These are phyloP conservation scores for Lates japonicus DNA, from an alignment of 2,797 vertebrate genomes.

Conservation along the genomic window DNA sequence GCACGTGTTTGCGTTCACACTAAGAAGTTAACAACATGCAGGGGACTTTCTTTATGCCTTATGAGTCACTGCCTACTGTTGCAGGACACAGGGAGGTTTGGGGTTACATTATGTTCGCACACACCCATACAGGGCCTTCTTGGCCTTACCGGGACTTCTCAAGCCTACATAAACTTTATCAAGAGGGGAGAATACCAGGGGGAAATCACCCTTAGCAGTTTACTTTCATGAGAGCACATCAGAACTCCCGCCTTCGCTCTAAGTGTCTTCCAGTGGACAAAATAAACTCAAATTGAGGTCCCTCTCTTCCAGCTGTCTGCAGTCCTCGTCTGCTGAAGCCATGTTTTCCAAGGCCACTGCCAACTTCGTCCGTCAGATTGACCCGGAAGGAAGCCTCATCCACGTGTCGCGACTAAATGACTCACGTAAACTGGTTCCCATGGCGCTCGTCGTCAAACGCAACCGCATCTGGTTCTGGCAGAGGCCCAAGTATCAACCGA, in stretches of 20 bases:
- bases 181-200: background rate
- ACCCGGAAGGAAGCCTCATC: constrained; percentile 89
- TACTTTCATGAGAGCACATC: background rate
- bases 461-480: constrained; percentile 90
- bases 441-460: constrained; percentile 90
- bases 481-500: constrained; percentile 92
- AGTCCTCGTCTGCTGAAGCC: constrained; percentile 10
- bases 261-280: background rate
- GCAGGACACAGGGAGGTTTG: background rate
- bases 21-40: background rate
- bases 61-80: constrained; percentile 14
- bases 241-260: background rate
- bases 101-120: background rate
- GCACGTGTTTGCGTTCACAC: background rate
- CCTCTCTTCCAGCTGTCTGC: constrained; percentile 34
- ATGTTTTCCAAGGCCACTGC: constrained; percentile 95
- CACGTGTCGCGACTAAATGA: constrained; percentile 89
- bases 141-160: background rate
- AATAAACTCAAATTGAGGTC: constrained; percentile 19
- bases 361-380: constrained; percentile 91
- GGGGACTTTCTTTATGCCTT: constrained; percentile 24
- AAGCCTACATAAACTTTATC: background rate
- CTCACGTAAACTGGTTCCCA: constrained; percentile 89
- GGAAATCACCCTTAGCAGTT: constrained; percentile 23
- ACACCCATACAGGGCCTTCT: background rate